Conservation (phyloP, 2,888 invertebrate species). For the Erebia aethiops region DNA sequence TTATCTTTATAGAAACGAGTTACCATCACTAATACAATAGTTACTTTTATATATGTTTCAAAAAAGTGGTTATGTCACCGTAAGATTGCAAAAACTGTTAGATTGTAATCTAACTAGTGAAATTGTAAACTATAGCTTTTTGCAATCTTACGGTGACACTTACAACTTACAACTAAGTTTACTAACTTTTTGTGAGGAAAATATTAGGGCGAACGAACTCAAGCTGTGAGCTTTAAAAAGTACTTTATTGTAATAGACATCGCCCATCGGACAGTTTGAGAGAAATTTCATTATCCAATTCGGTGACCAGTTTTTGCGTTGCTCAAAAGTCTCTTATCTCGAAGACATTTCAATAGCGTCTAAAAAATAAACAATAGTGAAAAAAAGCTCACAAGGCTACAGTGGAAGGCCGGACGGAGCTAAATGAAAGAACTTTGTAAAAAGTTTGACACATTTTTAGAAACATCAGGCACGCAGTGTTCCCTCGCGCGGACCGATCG, state of each 20-base stretch:
- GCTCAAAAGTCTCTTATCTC: conserved; percentile 66
- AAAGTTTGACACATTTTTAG: conserved; percentile 83
- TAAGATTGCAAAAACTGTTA: too few species aligned
- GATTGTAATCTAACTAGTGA: too few species aligned
- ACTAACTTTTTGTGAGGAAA: background rate
- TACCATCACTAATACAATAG: conserved; percentile 17
- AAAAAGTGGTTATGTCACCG: too few species aligned
- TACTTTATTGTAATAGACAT: conserved; percentile 30
- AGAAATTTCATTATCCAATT: conserved; percentile 67
- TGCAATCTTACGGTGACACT: too few species aligned
- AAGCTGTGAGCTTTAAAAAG: conserved; percentile 31
- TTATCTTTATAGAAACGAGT: conserved; percentile 38
- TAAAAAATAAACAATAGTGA: conserved; percentile 77
- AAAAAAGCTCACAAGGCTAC: conserved; percentile 73
- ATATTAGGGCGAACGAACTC: conserved; percentile 18
- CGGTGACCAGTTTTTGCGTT: conserved; percentile 64
- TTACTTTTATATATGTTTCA: background rate
- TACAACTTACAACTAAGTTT: background rate
- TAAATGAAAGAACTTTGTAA: conserved; percentile 82
- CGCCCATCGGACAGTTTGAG: conserved; percentile 21
- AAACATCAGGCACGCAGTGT: conserved; percentile 80
- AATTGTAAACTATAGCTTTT: too few species aligned
- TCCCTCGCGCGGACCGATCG: conserved; percentile 71
- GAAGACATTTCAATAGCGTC: conserved; percentile 75
- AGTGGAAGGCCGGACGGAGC: conserved; percentile 74